Conservation (phyloP, 2,888 invertebrate genomes). For the Drosophila formosana region DNA sequence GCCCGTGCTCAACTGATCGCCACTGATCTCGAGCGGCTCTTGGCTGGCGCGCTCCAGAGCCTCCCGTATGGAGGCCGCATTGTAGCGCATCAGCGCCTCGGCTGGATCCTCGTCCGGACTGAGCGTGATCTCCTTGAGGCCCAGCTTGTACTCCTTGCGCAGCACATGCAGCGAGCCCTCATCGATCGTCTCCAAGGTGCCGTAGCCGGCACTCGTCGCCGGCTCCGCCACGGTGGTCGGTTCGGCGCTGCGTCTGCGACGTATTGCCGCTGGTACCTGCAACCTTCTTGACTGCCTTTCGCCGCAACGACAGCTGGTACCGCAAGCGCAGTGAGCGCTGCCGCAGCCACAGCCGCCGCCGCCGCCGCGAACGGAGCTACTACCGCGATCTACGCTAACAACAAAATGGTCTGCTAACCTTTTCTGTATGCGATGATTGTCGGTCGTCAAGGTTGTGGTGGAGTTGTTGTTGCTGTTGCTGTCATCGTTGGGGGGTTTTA, state of each 20-base stretch:
- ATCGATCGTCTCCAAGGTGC: slow-evolving; percentile 81
- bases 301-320: slow-evolving; percentile 26
- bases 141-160: slow-evolving; percentile 79
- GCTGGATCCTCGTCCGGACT: slow-evolving; percentile 82
- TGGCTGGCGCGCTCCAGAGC: slow-evolving; percentile 76
- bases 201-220: slow-evolving; percentile 57
- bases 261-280: background rate
- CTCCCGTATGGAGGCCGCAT: slow-evolving; percentile 81
- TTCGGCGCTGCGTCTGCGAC: slow-evolving; percentile 7
- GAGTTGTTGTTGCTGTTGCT: slow-evolving; percentile 17
- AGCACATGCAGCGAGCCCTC: slow-evolving; percentile 73
- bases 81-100: slow-evolving; percentile 82
- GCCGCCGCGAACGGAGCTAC: background rate
- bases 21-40: slow-evolving; percentile 75
- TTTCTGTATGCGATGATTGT: slow-evolving; percentile 60
- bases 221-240: background rate
- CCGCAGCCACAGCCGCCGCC: slow-evolving; percentile 37
- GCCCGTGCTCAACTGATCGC: slow-evolving; percentile 45
- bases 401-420: slow-evolving; percentile 66
- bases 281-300: background rate
- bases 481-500: slow-evolving; percentile 52
- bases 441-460: slow-evolving; percentile 16
- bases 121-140: slow-evolving; percentile 82
- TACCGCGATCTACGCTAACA: slow-evolving; percentile 19
- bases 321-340: slow-evolving; percentile 42